phyloP scores from a whole-genome alignment of 2,113 vertebrate genomes.

The Eulemur macaco region DNA sequence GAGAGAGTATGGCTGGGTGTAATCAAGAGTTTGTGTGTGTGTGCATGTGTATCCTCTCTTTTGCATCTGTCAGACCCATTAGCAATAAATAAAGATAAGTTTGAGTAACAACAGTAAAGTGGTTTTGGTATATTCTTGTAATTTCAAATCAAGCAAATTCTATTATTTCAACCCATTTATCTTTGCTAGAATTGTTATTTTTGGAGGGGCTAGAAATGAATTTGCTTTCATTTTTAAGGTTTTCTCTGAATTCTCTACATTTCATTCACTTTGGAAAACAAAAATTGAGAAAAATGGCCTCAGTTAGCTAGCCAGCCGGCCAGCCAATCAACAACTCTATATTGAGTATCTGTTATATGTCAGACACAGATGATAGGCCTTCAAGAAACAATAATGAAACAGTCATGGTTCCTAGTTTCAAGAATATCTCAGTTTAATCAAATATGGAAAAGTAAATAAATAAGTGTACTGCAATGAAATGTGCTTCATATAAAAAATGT shows the following conservation, averaged over 20 bases:
- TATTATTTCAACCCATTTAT: neutral
- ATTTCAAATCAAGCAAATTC: neutral
- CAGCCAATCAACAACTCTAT: neutral
- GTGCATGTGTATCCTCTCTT: neutral
- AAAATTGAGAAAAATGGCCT: slow-evolving; percentile 5
- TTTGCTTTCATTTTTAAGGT: neutral
- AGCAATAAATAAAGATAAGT: neutral
- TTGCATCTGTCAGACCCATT: neutral
- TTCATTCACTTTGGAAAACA: slow-evolving; percentile 22
- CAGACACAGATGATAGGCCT: neutral
- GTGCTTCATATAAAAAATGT: neutral
- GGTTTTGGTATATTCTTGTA: neutral
- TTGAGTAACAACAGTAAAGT: neutral
- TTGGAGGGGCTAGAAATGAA: neutral
- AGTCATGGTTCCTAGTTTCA: neutral
- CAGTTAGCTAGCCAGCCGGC: rapidly evolving
- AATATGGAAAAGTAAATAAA: neutral
- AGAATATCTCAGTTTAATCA: neutral
- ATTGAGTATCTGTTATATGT: neutral
- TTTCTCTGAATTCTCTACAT: neutral
- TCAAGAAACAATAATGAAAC: neutral
- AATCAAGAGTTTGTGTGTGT: neutral
- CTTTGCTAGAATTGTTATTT: neutral
- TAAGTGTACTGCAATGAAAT: neutral
- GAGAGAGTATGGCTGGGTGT: neutral